A percentile compares a stretch with the other conserved stretches of the same genome.
phyloP scores from a whole-genome alignment of 2,113 vertebrate genomes.

The Cygnus atratus region DNA sequence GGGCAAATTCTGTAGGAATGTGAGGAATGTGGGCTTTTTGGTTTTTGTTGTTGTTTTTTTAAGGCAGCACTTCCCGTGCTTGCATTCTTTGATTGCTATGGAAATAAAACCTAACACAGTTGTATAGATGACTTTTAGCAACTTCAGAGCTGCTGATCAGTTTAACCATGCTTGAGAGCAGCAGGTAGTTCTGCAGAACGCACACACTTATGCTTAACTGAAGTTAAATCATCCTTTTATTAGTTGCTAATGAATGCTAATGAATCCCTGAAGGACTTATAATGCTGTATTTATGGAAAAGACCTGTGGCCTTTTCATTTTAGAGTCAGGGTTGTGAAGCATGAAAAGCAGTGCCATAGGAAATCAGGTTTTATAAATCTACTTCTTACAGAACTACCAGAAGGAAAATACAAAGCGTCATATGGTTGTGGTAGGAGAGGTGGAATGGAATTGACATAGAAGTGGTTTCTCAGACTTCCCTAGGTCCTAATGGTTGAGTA shows the following conservation, averaged over 20 bases:
- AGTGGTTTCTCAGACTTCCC: background rate
- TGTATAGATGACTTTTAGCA: background rate
- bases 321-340: background rate
- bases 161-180: background rate
- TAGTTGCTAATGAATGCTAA: background rate
- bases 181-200: background rate
- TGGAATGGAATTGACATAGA: background rate
- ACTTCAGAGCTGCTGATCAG: background rate
- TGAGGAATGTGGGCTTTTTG: no score
- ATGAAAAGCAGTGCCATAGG: background rate
- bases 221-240: background rate
- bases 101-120: background rate
- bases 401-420: background rate
- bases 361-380: background rate
- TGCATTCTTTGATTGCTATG: background rate
- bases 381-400: background rate
- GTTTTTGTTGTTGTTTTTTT: background rate
- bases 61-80: background rate
- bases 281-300: background rate
- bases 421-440: background rate
- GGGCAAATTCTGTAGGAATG: background rate
- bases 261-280: background rate
- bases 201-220: background rate
- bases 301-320: background rate
- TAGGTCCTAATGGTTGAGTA: background rate